Percentiles rank a stretch among this genome's conserved stretches.
Evolutionary conservation across 1,140 invertebrate genomes (phyloP).

Genomic region (Bombus affinis): DNA sequence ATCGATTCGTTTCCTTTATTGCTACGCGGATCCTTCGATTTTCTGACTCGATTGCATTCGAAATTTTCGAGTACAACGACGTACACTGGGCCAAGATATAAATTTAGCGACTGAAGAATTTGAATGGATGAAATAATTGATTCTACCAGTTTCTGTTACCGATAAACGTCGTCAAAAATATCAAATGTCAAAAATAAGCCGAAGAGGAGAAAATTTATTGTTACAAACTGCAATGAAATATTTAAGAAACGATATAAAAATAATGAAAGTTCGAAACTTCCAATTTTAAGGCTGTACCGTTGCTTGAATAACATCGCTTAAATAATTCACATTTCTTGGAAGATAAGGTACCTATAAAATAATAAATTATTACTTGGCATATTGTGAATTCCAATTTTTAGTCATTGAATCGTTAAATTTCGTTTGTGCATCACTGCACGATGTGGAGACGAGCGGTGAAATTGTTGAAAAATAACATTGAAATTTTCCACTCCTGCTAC

Average conservation of each 20-base stretch:
- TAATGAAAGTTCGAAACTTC: background rate
- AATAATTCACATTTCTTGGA: background rate
- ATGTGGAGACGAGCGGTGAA: background rate
- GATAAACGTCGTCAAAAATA: background rate
- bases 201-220: background rate
- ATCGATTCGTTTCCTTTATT: background rate
- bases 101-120: too few species aligned
- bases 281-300: background rate
- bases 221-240: rapidly evolving
- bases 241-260: background rate
- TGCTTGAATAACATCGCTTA: background rate
- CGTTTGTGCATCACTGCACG: background rate
- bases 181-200: background rate
- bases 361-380: background rate
- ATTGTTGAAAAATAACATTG: too few species aligned
- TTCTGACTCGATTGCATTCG: background rate
- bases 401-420: background rate
- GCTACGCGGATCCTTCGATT: background rate
- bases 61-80: too few species aligned
- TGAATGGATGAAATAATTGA: too few species aligned
- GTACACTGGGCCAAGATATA: too few species aligned
- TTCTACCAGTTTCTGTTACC: too few species aligned
- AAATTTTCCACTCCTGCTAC: conserved; percentile 25
- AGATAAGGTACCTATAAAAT: background rate
- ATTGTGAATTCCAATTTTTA: background rate